A percentile compares a stretch with the other conserved stretches of the same genome.
phyloP scores from a whole-genome alignment of 2,113 vertebrate species.

The Lepus europaeus region DNA sequence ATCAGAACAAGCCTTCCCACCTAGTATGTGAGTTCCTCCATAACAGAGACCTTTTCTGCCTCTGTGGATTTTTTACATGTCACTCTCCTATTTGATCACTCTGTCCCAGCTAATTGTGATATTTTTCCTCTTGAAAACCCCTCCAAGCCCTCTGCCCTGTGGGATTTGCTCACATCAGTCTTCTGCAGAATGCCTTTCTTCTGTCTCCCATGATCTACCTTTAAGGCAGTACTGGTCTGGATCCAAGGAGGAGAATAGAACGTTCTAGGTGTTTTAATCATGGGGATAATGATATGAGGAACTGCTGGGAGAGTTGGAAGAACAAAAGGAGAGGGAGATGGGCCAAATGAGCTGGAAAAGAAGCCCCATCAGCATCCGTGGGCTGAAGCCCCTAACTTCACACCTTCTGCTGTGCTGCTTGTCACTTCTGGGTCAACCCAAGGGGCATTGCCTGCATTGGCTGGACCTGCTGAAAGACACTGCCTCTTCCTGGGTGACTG shows the following conservation, averaged over 20 bases:
- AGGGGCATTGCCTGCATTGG: background rate
- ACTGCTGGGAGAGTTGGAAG: background rate
- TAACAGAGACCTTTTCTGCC: background rate
- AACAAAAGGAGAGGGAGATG: background rate
- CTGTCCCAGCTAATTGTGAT: background rate
- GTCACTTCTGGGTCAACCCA: background rate
- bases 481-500: background rate
- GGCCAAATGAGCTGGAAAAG: background rate
- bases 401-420: background rate
- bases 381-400: background rate
- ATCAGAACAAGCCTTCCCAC: background rate
- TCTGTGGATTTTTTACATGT: background rate
- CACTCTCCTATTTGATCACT: background rate
- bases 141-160: background rate
- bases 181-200: background rate
- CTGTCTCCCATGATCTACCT: background rate
- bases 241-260: background rate
- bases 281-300: background rate
- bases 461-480: background rate
- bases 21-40: background rate
- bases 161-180: background rate
- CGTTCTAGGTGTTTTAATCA: background rate
- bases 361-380: background rate
- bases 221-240: background rate
- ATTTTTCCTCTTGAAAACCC: background rate